Evolutionary conservation across 1,140 invertebrate species (phyloP).

Genomic region (Gerris buenoi): DNA sequence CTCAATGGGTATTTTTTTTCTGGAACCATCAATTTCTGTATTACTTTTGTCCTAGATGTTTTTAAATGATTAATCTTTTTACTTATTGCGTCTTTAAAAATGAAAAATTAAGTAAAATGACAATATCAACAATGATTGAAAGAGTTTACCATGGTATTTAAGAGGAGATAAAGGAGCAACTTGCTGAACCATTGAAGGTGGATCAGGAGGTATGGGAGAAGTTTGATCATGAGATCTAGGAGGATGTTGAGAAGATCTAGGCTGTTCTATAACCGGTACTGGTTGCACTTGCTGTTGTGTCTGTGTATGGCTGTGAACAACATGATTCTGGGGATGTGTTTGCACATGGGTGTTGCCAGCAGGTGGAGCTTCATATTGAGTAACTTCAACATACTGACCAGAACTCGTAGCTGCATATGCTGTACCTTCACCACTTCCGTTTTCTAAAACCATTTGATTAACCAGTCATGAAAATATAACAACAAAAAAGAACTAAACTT

Average conservation of each 20-base stretch:
- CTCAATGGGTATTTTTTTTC: too few species aligned
- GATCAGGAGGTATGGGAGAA: too few species aligned
- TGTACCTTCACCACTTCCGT: not conserved
- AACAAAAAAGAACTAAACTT: too few species aligned
- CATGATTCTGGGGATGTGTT: not conserved
- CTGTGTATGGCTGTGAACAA: not conserved
- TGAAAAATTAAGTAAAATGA: not conserved
- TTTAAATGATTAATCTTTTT: too few species aligned
- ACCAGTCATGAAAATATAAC: too few species aligned
- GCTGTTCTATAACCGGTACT: not conserved
- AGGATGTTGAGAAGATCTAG: not conserved
- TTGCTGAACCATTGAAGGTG: not conserved
- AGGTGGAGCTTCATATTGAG: not conserved
- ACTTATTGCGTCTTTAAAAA: not conserved
- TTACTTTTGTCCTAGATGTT: too few species aligned
- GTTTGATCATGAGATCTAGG: not conserved
- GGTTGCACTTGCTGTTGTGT: not conserved
- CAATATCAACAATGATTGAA: too few species aligned
- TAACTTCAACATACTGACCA: not conserved
- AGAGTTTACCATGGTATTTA: not conserved
- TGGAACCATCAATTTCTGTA: too few species aligned
- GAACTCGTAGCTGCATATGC: not conserved
- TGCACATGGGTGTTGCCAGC: not conserved
- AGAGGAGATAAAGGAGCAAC: not conserved
- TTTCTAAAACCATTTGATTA: too few species aligned